Conservation (phyloP, 1,140 invertebrate species). For the Thereuonema tuberculata region DNA sequence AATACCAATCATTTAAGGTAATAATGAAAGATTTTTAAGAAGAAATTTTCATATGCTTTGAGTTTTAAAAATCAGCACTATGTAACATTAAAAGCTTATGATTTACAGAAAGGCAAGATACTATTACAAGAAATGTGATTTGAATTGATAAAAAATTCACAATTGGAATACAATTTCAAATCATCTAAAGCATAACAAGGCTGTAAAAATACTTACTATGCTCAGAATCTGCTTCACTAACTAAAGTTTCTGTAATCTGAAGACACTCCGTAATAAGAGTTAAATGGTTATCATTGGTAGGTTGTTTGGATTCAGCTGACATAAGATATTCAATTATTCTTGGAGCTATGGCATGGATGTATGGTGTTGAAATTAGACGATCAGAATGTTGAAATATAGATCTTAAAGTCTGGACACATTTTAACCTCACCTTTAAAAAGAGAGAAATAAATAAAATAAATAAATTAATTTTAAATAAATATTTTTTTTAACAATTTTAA, state of each 20-base stretch:
- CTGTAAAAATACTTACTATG: slow-evolving; percentile 49
- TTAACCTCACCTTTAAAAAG: slow-evolving; percentile 45
- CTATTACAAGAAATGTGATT: too few species aligned
- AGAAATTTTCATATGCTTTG: too few species aligned
- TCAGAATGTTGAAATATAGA: slow-evolving; percentile 59
- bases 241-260: slow-evolving; percentile 52
- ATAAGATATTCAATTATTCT: slow-evolving; percentile 27
- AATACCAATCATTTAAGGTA: too few species aligned
- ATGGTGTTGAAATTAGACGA: slow-evolving; percentile 51
- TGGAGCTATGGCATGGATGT: slow-evolving; percentile 63
- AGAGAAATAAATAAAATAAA: slow-evolving; percentile 4
- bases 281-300: slow-evolving; percentile 22
- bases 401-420: slow-evolving; percentile 59
- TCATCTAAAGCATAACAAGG: too few species aligned
- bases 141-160: too few species aligned
- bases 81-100: too few species aligned
- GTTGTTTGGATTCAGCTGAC: slow-evolving; percentile 7
- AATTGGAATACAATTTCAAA: too few species aligned
- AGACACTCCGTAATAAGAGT: slow-evolving; percentile 47
- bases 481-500: too few species aligned
- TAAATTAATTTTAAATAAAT: too few species aligned
- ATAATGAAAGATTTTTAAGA: too few species aligned
- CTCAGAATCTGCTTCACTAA: slow-evolving; percentile 54
- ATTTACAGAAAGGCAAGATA: too few species aligned
- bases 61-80: too few species aligned